These are phyloP conservation scores for Euthynnus affinis DNA, from an alignment of 2,797 vertebrate genomes.

Conservation along the genomic window DNA sequence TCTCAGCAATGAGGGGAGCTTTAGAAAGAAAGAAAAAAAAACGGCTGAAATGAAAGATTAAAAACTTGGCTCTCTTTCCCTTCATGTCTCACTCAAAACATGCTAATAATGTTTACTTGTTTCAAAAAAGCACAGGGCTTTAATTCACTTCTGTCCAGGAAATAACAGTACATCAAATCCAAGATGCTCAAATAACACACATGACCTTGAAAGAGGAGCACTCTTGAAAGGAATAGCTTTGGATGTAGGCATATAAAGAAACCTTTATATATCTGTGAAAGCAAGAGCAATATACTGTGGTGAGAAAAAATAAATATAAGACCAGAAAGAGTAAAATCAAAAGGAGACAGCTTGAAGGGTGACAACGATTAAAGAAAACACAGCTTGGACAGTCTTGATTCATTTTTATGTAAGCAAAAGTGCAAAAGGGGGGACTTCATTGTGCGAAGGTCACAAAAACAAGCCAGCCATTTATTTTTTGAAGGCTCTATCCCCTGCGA, in stretches of 20 bases:
- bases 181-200: conserved; percentile 4
- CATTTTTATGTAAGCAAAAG: conserved; percentile 57
- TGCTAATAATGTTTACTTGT: conserved; percentile 27
- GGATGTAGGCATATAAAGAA: neutral
- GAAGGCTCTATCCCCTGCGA: conserved; percentile 48
- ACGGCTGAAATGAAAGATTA: conserved; percentile 5
- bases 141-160: conserved; percentile 14
- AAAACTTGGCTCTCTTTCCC: conserved; percentile 2
- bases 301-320: neutral
- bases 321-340: conserved; percentile 4
- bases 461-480: conserved; percentile 69
- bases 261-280: neutral
- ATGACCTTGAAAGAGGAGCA: neutral
- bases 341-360: neutral
- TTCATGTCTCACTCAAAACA: conserved; percentile 14
- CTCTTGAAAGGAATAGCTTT: conserved; percentile 10
- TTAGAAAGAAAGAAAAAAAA: neutral
- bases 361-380: conserved; percentile 18
- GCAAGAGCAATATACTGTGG: neutral
- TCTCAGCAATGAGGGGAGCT: conserved; percentile 1
- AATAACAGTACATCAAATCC: neutral
- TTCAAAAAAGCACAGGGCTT: conserved; percentile 18
- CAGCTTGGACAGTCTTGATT: conserved; percentile 41
- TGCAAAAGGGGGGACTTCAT: conserved; percentile 41
- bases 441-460: conserved; percentile 70